Conservation (phyloP, 2,113 vertebrate genomes). For the Hoplias malabaricus region DNA sequence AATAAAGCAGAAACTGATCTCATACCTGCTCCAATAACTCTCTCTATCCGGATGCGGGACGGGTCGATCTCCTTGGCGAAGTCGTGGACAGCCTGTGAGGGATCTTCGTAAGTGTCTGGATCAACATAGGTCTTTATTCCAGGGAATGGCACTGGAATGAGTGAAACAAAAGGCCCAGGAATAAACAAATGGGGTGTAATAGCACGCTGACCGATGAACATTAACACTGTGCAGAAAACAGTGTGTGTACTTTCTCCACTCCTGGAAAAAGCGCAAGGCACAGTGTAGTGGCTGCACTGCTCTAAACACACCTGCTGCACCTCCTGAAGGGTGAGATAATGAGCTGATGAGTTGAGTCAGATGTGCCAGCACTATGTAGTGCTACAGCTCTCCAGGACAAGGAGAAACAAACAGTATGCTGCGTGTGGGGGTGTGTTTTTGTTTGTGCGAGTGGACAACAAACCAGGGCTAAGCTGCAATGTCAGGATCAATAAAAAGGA, state of each 20-base stretch:
- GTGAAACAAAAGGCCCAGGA: not conserved
- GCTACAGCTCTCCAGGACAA: not conserved
- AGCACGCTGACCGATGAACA: not conserved
- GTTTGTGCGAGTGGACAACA: not conserved
- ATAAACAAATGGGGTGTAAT: too few relatives aligned
- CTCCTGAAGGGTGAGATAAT: not conserved
- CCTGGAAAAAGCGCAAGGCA: not conserved
- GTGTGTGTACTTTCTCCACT: not conserved
- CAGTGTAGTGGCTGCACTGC: not conserved
- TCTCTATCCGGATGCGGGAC: conserved; percentile 94
- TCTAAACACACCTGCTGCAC: not conserved
- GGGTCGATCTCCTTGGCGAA: conserved; percentile 98
- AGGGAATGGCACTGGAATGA: conserved; percentile 83
- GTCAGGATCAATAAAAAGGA: too few relatives aligned
- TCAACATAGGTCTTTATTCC: conserved; percentile 95
- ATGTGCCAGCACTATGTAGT: conserved; percentile 3
- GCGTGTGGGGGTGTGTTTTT: not conserved
- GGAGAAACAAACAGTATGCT: not conserved
- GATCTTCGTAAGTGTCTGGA: conserved; percentile 96
- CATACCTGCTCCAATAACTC: conserved; percentile 94
- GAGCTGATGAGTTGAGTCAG: conserved; percentile 2
- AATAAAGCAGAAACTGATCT: not conserved
- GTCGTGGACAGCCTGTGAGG: conserved; percentile 92
- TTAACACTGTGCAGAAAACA: not conserved
- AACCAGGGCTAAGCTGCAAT: not conserved